A percentile compares a stretch with the other conserved stretches of the same genome.
These are phyloP conservation scores for Streptopelia turtur DNA, from an alignment of 2,797 vertebrate genomes.

Conservation along the genomic window DNA sequence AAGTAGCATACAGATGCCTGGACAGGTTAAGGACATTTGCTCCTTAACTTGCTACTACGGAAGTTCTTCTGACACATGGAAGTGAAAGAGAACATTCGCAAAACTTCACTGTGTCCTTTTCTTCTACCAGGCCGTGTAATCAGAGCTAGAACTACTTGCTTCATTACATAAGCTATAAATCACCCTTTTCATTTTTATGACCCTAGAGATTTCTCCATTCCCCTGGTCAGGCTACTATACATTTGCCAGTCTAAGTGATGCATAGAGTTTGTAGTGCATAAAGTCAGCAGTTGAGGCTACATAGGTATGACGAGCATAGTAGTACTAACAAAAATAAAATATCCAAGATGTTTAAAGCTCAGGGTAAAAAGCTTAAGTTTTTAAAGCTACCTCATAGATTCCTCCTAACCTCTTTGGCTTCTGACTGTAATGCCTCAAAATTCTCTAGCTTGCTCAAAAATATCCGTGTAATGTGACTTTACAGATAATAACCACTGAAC, in stretches of 20 bases:
- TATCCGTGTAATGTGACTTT: not conserved
- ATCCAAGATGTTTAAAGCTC: not conserved
- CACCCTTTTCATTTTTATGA: not conserved
- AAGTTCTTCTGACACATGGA: not conserved
- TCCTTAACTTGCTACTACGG: rapidly evolving
- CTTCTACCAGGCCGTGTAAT: not conserved
- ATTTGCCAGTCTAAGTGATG: not conserved
- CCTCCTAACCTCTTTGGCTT: not conserved
- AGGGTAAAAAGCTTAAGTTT: not conserved
- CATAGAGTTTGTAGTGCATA: not conserved
- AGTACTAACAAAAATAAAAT: not conserved
- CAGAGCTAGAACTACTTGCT: not conserved
- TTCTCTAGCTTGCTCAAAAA: not conserved
- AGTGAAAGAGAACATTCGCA: not conserved
- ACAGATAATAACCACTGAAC: not conserved
- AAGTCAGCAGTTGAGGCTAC: not conserved
- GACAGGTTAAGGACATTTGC: not conserved
- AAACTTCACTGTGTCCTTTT: not conserved
- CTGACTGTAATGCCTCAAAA: not conserved
- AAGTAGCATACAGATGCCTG: not conserved
- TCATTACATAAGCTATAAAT: not conserved
- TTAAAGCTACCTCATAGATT: not conserved
- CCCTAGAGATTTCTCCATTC: not conserved
- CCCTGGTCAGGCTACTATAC: not conserved
- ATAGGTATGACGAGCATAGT: not conserved